Evolutionary conservation across 1,140 invertebrate genomes (phyloP), one percentile per base, ranked within the genome.

Genomic region (Littorina saxatilis): DNA sequence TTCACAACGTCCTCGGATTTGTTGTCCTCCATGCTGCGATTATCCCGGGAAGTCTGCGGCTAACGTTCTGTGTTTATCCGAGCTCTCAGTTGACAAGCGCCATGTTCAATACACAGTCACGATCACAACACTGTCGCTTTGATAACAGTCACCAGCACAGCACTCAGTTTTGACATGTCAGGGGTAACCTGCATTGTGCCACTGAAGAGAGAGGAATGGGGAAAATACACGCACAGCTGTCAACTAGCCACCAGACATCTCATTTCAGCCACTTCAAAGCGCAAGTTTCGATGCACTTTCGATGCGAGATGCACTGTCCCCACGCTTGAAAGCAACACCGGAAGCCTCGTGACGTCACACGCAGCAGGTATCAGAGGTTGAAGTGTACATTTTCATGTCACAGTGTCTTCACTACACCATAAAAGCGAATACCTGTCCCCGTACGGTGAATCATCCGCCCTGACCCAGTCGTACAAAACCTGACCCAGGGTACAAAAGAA

Each of bases 281-380:
- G 27, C 27, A 27, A 63, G 7, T 27, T 63, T 32, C 61, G 61
- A 32, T 63, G 61, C 61, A 63, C 61, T 63, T 63, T 63, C 61
- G 61, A 63, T 63, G 61, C 61, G 27, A 63, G 61, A 63, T 63
- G 61, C n/a, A 63, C 27, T 32, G 61, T 32, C 23, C 35, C 27
- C 1, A 9, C 27, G 5, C 27, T 32, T 32, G 27, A n/a, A 27
- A 61, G 23, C 27, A 63, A 63, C 61, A 63, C 61, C 61, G 61
- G 61, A 63, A 63, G 61, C 61, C 29, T 63, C 61, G 35, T 63
- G 61, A 63, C 61, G 27, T 63, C 61, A 63, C 29, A 63, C n/a
- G n/a, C n/a, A n/a, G n/a, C n/a, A n/a, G n/a, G n/a, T n/a, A n/a
- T n/a, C n/a, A n/a, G n/a, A n/a, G n/a, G n/a, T n/a, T n/a, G n/a